phyloP scores from a whole-genome alignment of 2,113 vertebrate species.

The Myotis yumanensis region DNA sequence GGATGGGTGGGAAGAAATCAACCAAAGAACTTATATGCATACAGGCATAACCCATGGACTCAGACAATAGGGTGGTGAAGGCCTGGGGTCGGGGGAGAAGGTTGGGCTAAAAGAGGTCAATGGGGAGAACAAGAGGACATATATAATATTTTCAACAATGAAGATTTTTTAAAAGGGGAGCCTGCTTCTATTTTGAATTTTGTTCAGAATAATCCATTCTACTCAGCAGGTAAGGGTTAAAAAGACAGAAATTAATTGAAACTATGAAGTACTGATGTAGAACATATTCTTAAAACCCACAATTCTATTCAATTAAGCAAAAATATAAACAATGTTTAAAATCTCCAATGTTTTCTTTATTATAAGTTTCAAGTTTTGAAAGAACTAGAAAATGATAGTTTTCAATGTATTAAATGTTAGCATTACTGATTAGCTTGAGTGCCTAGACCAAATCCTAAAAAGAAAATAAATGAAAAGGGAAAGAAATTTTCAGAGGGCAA shows the following conservation, averaged over 20 bases:
- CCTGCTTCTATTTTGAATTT: conserved; percentile 10
- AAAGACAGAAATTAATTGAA: conserved; percentile 17
- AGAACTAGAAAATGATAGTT: background rate
- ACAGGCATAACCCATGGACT: too few species aligned
- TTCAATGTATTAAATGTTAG: background rate
- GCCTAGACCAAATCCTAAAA: conserved; percentile 28
- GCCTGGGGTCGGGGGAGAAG: too few species aligned
- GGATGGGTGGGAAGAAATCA: too few species aligned
- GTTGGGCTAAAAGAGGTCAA: too few species aligned
- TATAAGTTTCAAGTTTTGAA: conserved; percentile 7
- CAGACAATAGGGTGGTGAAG: too few species aligned
- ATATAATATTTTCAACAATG: too few species aligned
- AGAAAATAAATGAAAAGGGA: conserved; percentile 53
- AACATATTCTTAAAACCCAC: background rate
- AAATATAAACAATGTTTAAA: conserved; percentile 47
- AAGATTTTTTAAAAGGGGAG: background rate
- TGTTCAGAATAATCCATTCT: background rate
- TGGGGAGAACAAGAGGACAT: too few species aligned
- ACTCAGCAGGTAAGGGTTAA: background rate
- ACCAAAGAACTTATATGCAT: too few species aligned
- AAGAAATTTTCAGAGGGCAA: conserved; percentile 54
- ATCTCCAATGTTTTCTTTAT: background rate
- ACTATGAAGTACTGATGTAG: background rate
- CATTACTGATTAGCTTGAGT: background rate
- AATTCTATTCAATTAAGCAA: conserved; percentile 15